Conservation (phyloP, 2,797 vertebrate genomes). For the Anniella stebbinsi region DNA sequence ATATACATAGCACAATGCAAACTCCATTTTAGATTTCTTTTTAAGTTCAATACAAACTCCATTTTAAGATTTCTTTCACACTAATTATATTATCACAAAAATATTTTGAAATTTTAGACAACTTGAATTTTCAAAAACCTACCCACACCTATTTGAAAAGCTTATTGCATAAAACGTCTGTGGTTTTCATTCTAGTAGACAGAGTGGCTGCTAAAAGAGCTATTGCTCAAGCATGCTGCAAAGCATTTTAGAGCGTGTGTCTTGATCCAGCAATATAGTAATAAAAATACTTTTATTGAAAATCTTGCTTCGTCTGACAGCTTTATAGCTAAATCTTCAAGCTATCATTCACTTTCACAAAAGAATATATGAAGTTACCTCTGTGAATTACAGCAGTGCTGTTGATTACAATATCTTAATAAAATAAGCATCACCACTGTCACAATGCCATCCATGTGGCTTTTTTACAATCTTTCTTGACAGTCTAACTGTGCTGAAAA, state of each 20-base stretch:
- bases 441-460: conserved; percentile 55
- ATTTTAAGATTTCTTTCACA: too few species aligned
- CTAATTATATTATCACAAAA: neutral
- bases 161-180: conserved; percentile 27
- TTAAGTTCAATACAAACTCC: too few species aligned
- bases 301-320: conserved; percentile 70
- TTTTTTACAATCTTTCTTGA: conserved; percentile 58
- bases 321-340: conserved; percentile 74
- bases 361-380: conserved; percentile 56
- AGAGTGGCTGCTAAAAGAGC: conserved; percentile 43
- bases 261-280: conserved; percentile 56
- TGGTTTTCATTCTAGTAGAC: conserved; percentile 19
- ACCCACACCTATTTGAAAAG: conserved; percentile 44
- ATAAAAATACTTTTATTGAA: conserved; percentile 61
- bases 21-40: too few species aligned
- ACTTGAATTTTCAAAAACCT: conserved; percentile 38
- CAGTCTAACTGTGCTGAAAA: conserved; percentile 59
- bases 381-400: conserved; percentile 63
- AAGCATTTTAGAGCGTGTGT: conserved; percentile 29
- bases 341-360: conserved; percentile 65
- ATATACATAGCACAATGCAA: too few species aligned
- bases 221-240: conserved; percentile 23
- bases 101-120: conserved; percentile 42
- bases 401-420: conserved; percentile 61
- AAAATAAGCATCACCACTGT: conserved; percentile 58